These are phyloP conservation scores for Wasmannia auropunctata DNA, from an alignment of 1,140 invertebrate genomes.

Conservation along the genomic window DNA sequence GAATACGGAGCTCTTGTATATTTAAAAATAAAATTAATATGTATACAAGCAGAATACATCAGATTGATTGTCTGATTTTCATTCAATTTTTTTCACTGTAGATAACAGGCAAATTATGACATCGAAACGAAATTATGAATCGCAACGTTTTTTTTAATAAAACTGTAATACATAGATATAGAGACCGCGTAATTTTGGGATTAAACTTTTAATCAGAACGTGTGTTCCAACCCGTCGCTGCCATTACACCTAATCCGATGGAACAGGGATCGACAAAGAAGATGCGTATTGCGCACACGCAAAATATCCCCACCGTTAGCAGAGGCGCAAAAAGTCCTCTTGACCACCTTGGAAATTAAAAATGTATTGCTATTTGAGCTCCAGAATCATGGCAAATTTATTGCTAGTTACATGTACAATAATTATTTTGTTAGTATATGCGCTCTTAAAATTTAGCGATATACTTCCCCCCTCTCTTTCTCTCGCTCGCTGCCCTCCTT, in stretches of 20 bases:
- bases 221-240: constrained; percentile 63
- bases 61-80: background rate
- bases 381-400: background rate
- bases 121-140: too few relatives aligned
- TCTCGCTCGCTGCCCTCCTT: background rate
- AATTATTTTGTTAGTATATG: background rate
- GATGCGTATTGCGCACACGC: constrained; percentile 73
- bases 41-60: background rate
- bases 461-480: background rate
- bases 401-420: background rate
- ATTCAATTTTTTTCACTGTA: background rate
- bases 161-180: background rate
- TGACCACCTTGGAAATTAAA: background rate
- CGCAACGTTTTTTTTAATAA: background rate
- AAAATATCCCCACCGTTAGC: constrained; percentile 40
- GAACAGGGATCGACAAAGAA: constrained; percentile 64
- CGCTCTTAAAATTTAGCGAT: background rate
- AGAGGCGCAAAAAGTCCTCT: constrained; percentile 22
- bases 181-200: background rate
- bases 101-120: background rate
- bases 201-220: constrained; percentile 14
- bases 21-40: background rate
- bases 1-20: background rate
- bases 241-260: constrained; percentile 62
- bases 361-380: background rate